Evolutionary conservation across 2,888 invertebrate genomes (phyloP), one percentile per base, ranked within the genome.

Genomic region (Noctua janthe): DNA sequence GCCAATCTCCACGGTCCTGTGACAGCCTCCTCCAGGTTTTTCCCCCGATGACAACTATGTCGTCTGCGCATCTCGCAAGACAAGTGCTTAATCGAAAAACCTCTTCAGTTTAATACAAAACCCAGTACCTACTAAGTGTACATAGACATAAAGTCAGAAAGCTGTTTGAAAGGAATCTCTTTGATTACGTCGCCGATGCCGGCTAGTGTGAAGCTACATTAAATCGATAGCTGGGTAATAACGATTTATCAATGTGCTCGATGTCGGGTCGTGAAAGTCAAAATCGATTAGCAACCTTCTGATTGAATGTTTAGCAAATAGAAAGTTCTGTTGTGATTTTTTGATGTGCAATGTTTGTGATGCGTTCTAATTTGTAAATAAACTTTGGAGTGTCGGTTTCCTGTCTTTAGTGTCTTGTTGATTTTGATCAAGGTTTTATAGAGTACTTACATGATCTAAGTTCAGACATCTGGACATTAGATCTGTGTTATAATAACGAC

Each of bases 231-330:
- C 74, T 47, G n/a, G 69, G 78, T 87, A 89, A 90, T 91, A 91
- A 91, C 89, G 90, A 89, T 91, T 91, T 88, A 91, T 89, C 86
- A 91, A 89, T 90, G 85, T 90, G 91, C 87, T 89, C 84, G 80
- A 84, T 86, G 85, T 85, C 77, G 80, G 84, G 82, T 91, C 86
- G 93, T 93, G 94, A 93, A 94, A 93, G 94, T 91, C 89, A 88
- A 89, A 90, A 91, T 91, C 92, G 90, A 91, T 93, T 93, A 93
- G 90, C 69, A 74, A 84, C 66, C 83, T 77, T 86, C 83, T 87
- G 86, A 88, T 89, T 87, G 85, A 88, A 89, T 88, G 87, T 87
- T 88, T 86, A 83, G 76, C 80, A 81, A 86, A 88, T 91, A 88
- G 91, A 90, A 91, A 90, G 90, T 77, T 66, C 29, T 74, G 75